Percentiles rank a stretch among this genome's conserved stretches.
phyloP scores from a whole-genome alignment of 2,113 vertebrate species.

The Collichthys lucidus region DNA sequence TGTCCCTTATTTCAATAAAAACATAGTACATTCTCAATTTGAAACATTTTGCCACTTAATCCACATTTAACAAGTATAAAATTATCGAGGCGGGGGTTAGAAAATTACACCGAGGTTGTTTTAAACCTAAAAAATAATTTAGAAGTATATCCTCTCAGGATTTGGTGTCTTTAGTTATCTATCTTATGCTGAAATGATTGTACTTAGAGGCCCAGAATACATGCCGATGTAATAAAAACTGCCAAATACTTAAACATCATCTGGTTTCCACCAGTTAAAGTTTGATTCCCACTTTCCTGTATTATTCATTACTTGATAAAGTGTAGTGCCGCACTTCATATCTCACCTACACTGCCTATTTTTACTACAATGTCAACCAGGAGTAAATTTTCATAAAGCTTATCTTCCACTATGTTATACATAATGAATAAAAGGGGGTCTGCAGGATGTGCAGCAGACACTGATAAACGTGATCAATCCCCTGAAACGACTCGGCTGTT shows the following conservation, averaged over 20 bases:
- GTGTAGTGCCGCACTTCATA: conserved; percentile 37
- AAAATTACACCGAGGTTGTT: neutral
- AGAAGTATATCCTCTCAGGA: neutral
- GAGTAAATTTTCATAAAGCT: conserved; percentile 61
- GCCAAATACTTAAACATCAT: conserved; percentile 14
- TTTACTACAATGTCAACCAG: conserved; percentile 47
- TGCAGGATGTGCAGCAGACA: conserved; percentile 50
- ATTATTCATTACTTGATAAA: conserved; percentile 59
- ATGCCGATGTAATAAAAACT: neutral
- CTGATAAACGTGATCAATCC: conserved; percentile 64
- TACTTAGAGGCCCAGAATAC: neutral
- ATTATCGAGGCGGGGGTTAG: neutral
- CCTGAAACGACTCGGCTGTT: conserved; percentile 57
- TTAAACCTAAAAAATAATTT: neutral
- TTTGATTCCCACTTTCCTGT: conserved; percentile 4
- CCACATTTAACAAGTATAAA: neutral
- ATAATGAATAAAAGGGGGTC: conserved; percentile 57
- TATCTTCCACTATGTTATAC: conserved; percentile 58
- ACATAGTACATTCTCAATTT: neutral
- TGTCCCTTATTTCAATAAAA: neutral
- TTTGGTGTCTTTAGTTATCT: neutral
- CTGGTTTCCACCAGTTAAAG: neutral
- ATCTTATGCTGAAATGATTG: neutral
- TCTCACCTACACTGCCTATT: conserved; percentile 52
- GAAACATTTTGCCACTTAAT: neutral